phyloP scores from a whole-genome alignment of 1,140 invertebrate genomes.

The Coboldia fuscipes region DNA sequence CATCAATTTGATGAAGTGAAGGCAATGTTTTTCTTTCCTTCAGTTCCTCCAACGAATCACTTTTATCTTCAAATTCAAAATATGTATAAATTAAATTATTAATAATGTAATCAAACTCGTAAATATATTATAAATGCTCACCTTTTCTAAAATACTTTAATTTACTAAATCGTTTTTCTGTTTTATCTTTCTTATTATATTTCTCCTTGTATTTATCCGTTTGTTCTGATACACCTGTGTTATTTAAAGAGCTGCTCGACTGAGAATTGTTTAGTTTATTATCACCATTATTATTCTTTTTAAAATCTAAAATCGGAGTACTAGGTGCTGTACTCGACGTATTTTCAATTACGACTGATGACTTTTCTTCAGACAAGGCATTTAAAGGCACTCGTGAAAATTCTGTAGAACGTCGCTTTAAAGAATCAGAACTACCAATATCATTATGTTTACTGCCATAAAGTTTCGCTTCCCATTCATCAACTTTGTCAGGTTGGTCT shows the following conservation, averaged over 20 bases:
- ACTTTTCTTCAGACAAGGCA: slow-evolving; percentile 5
- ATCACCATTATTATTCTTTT: neutral
- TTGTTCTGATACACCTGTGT: slow-evolving; percentile 1
- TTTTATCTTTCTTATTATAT: slow-evolving; percentile 15
- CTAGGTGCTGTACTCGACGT: neutral
- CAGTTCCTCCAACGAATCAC: slow-evolving; percentile 11
- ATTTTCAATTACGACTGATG: neutral
- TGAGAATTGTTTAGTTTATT: neutral
- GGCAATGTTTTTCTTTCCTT: slow-evolving; percentile 19
- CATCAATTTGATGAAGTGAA: slow-evolving; percentile 22
- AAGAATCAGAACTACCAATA: slow-evolving; percentile 14
- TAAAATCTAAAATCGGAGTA: neutral
- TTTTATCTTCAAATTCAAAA: slow-evolving; percentile 9
- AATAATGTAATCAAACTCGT: too few species aligned
- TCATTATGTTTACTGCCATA: slow-evolving; percentile 37
- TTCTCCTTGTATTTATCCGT: neutral
- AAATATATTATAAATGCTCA: slow-evolving; percentile 10
- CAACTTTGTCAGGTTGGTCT: slow-evolving; percentile 22
- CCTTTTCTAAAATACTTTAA: slow-evolving; percentile 27
- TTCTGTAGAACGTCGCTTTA: slow-evolving; percentile 19
- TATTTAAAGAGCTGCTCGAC: slow-evolving; percentile 4
- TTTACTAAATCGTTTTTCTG: slow-evolving; percentile 24
- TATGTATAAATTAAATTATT: too few species aligned
- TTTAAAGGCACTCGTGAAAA: slow-evolving; percentile 11
- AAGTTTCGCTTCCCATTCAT: slow-evolving; percentile 68